Percentiles rank a stretch among this genome's conserved stretches.
These are phyloP conservation scores for Planiliza haematocheilus DNA, from an alignment of 2,113 vertebrate species.

Conservation along the genomic window DNA sequence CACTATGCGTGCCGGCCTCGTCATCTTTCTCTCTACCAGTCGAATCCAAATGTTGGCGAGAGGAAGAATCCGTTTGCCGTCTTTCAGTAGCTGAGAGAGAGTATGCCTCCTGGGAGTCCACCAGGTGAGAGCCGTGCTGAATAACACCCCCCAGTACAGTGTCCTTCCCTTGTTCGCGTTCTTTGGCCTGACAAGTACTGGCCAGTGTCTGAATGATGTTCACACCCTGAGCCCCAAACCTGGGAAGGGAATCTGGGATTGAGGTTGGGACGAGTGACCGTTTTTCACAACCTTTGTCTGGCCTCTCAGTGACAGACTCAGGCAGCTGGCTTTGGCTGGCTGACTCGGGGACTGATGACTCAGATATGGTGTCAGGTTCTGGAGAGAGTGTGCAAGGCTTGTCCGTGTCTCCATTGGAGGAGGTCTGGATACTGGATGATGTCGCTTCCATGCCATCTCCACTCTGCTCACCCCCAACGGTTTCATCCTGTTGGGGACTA, in stretches of 20 bases:
- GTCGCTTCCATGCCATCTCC: constrained; percentile 55
- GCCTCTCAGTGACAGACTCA: constrained; percentile 8
- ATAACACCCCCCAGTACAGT: constrained; percentile 70
- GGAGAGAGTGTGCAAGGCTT: constrained; percentile 36
- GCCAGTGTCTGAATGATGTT: constrained; percentile 81
- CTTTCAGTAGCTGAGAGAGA: constrained; percentile 35
- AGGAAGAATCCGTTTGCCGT: constrained; percentile 12
- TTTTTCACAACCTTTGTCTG: constrained; percentile 34
- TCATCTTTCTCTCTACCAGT: constrained; percentile 72
- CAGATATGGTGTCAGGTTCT: constrained; percentile 44
- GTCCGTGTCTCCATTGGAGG: constrained; percentile 45
- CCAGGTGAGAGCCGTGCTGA: constrained; percentile 78
- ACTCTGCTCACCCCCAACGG: constrained; percentile 33
- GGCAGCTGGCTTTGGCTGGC: constrained; percentile 20
- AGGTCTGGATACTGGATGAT: constrained; percentile 38
- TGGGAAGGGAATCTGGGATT: constrained; percentile 84
- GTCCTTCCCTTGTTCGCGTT: constrained; percentile 62
- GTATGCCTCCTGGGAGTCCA: constrained; percentile 54
- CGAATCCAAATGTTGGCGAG: constrained; percentile 19
- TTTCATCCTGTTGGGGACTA: constrained; percentile 58
- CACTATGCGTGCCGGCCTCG: constrained; percentile 83
- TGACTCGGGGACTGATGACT: constrained; percentile 24
- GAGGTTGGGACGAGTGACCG: constrained; percentile 79
- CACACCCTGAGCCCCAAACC: constrained; percentile 84
- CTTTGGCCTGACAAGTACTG: constrained; percentile 66